phyloP scores from a whole-genome alignment of 2,113 vertebrate genomes.

The Forbesichthys papilliferus region DNA sequence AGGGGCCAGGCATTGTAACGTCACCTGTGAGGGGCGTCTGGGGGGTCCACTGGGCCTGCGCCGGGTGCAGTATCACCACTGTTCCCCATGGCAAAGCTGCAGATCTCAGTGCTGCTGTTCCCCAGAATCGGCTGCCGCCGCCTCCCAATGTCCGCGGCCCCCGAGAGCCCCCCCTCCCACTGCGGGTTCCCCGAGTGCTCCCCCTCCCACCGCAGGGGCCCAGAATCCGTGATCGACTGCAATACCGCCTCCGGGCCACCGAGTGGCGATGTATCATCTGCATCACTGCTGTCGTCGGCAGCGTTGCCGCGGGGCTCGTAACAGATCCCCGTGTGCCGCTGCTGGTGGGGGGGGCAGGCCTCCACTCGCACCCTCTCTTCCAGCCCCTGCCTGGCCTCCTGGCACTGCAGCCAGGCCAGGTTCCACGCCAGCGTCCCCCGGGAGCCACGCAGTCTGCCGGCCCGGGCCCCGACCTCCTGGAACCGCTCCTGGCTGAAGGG shows the following conservation, averaged over 20 bases:
- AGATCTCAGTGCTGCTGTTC: conserved; percentile 18
- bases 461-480: conserved; percentile 79
- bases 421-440: conserved; percentile 80
- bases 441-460: conserved; percentile 67
- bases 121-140: conserved; percentile 39
- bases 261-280: conserved; percentile 46
- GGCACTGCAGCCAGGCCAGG: conserved; percentile 71
- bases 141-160: conserved; percentile 49
- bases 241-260: conserved; percentile 52
- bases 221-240: conserved; percentile 56
- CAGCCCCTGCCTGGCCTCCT: conserved; percentile 76
- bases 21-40: conserved; percentile 56
- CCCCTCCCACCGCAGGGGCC: conserved; percentile 55
- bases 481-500: conserved; percentile 78
- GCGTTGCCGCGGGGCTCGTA: conserved; percentile 42
- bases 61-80: conserved; percentile 21
- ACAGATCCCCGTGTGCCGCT: conserved; percentile 15
- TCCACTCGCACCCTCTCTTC: conserved; percentile 74
- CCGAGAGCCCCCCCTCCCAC: conserved; percentile 44
- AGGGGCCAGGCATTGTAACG: too few relatives aligned
- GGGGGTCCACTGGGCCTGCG: conserved; percentile 39
- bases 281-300: conserved; percentile 53
- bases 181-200: conserved; percentile 40
- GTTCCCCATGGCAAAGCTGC: conserved; percentile 37
- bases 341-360: conserved; percentile 17